A percentile compares a stretch with the other conserved stretches of the same genome.
Conservation (phyloP, 2,888 invertebrate genomes). For the Melipona beecheii region DNA sequence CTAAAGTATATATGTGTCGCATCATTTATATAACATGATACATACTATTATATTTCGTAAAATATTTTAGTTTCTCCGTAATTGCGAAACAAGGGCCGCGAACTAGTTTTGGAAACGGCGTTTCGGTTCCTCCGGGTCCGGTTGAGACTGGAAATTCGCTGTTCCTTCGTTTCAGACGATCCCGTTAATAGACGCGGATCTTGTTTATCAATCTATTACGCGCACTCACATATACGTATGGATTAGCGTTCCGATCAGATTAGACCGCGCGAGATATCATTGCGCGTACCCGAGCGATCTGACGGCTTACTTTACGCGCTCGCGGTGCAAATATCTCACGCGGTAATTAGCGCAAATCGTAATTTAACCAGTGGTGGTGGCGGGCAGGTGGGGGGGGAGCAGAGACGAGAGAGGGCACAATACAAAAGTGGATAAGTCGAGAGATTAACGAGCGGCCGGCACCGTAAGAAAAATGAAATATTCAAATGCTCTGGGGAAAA, state of each 20-base stretch:
- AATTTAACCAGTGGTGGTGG: slow-evolving; percentile 12
- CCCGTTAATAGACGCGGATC: slow-evolving; percentile 54
- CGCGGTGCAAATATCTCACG: slow-evolving; percentile 42
- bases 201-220: slow-evolving; percentile 47
- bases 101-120: too few species aligned
- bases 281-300: slow-evolving; percentile 30
- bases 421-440: slow-evolving; percentile 57
- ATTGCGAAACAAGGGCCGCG: too few species aligned
- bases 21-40: too few species aligned
- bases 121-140: too few species aligned
- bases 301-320: slow-evolving; percentile 43
- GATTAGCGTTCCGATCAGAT: slow-evolving; percentile 39
- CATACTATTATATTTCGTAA: too few species aligned
- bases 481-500: slow-evolving; percentile 53
- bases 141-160: neutral
- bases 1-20: too few species aligned
- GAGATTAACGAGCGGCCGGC: slow-evolving; percentile 52
- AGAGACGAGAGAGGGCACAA: slow-evolving; percentile 36
- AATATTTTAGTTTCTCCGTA: too few species aligned
- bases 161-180: slow-evolving; percentile 5
- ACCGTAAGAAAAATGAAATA: slow-evolving; percentile 58
- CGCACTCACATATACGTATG: slow-evolving; percentile 24
- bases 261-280: slow-evolving; percentile 24
- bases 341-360: slow-evolving; percentile 62
- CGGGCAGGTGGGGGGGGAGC: neutral